A percentile compares a stretch with the other conserved stretches of the same genome.
phyloP scores from a whole-genome alignment of 2,888 invertebrate species.

The Caenorhabditis sp. region DNA sequence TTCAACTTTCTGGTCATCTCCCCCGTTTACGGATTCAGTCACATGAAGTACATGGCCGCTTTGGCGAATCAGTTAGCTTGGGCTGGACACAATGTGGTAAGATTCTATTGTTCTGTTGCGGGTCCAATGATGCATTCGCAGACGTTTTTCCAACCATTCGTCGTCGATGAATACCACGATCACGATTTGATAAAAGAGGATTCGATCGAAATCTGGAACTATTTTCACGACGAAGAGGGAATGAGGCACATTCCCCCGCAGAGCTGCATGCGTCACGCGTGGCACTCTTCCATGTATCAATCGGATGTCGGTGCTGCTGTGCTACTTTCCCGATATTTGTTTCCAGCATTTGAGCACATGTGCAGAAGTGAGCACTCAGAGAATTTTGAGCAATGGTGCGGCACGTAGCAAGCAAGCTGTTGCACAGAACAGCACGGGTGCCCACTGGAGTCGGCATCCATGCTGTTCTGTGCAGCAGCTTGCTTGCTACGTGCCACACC shows the following conservation, averaged over 20 bases:
- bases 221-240: conserved; percentile 26
- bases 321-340: background rate
- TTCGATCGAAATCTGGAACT: conserved; percentile 15
- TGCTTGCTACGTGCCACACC: background rate
- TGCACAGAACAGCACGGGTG: no score
- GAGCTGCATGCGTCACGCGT: conserved; percentile 10
- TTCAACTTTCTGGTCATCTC: conserved; percentile 51
- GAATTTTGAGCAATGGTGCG: no score
- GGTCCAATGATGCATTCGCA: no score
- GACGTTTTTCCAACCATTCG: conserved; percentile 42
- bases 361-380: conserved; percentile 26
- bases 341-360: conserved; percentile 31
- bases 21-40: conserved; percentile 45
- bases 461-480: no score
- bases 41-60: conserved; percentile 51
- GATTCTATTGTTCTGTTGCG: no score
- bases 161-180: conserved; percentile 10
- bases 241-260: background rate
- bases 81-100: conserved; percentile 57
- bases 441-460: no score
- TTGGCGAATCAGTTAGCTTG: conserved; percentile 52
- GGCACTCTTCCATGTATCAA: conserved; percentile 29
- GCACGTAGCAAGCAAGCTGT: no score
- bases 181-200: conserved; percentile 29
- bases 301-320: conserved; percentile 18